These are phyloP conservation scores for Hydractinia echinata DNA, from an alignment of 30 jellyfish, hydroid and myxozoan species.

Conservation along the genomic window DNA sequence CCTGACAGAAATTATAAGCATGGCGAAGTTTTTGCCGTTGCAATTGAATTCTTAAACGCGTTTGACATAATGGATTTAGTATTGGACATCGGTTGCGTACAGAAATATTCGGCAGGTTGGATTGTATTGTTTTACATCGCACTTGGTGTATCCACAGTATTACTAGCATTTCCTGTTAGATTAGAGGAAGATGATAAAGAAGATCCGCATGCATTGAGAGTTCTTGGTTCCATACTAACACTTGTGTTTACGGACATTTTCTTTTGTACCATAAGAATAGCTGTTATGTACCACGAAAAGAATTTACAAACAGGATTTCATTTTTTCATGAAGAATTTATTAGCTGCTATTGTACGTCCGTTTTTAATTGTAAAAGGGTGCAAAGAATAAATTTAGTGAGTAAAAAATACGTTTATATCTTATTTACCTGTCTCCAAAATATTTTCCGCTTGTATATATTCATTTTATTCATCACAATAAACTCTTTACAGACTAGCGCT, in stretches of 20 bases:
- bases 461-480: too few species aligned
- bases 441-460: too few species aligned
- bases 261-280: slow-evolving; percentile 21
- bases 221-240: slow-evolving; percentile 3
- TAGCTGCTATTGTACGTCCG: slow-evolving; percentile 18
- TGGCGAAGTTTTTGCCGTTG: slow-evolving; percentile 32
- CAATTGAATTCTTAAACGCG: slow-evolving; percentile 32
- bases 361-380: not conserved
- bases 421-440: too few species aligned
- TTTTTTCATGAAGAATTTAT: slow-evolving; percentile 20
- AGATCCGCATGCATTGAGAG: not conserved
- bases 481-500: too few species aligned
- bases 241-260: slow-evolving; percentile 27
- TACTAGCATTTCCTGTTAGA: slow-evolving; percentile 24
- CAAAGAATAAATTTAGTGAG: too few species aligned
- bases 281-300: not conserved
- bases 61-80: slow-evolving; percentile 35
- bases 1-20: slow-evolving; percentile 27
- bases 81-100: slow-evolving; percentile 22
- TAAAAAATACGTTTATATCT: too few species aligned
- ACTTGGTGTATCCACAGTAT: not conserved
- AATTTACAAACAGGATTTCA: slow-evolving; percentile 24
- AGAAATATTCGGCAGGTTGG: not conserved
- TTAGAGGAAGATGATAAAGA: slow-evolving; percentile 19
- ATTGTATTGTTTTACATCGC: not conserved